Evolutionary conservation across 2,888 invertebrate species (phyloP).

Genomic region (Dinocampus coccinellae): DNA sequence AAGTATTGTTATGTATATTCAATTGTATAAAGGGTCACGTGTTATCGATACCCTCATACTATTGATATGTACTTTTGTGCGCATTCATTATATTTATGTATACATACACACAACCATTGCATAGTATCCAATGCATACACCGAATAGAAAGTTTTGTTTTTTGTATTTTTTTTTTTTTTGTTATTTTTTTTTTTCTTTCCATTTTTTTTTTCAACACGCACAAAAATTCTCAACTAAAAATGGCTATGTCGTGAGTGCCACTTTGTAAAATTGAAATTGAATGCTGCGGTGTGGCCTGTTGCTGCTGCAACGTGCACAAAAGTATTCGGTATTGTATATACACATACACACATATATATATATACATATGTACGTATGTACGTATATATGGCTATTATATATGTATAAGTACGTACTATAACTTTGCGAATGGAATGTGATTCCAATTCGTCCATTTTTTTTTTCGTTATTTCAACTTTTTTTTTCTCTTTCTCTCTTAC

Average conservation of each 20-base stretch:
- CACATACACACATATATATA: not conserved
- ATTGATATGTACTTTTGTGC: conserved; percentile 21
- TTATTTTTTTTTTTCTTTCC: conserved; percentile 12
- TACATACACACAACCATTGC: not conserved
- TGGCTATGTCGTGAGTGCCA: conserved; percentile 39
- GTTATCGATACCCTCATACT: conserved; percentile 21
- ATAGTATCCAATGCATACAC: not conserved
- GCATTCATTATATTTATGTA: not conserved
- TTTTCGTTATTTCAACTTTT: not conserved
- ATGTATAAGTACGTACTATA: not conserved
- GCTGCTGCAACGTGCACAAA: conserved; percentile 32
- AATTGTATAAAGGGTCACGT: conserved; percentile 8
- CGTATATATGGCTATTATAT: not conserved
- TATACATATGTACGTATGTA: not conserved
- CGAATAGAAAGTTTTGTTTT: too few relatives aligned
- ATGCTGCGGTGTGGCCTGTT: conserved; percentile 42
- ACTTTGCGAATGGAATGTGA: not conserved
- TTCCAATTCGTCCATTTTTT: not conserved
- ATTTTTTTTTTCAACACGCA: conserved; percentile 34
- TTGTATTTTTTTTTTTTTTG: too few relatives aligned
- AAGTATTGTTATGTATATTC: not conserved
- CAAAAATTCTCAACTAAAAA: conserved; percentile 39
- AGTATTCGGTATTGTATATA: not conserved
- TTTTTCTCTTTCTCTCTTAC: not conserved
- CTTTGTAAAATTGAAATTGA: conserved; percentile 47